Percentiles rank a stretch among this genome's conserved stretches.
phyloP scores from a whole-genome alignment of 1,140 invertebrate genomes.

The Harlomillsia oculata region DNA sequence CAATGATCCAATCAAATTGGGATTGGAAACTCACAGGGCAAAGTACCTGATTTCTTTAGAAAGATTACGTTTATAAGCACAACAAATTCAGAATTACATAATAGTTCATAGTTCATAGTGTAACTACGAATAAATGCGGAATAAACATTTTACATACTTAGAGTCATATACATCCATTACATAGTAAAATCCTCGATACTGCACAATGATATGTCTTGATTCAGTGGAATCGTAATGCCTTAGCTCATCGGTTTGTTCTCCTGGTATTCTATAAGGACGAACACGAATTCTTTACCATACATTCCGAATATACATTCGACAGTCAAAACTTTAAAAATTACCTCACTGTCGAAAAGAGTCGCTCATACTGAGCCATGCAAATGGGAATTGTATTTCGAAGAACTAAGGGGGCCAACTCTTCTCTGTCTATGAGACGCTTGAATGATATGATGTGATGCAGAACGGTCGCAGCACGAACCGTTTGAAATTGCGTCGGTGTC shows the following conservation, averaged over 20 bases:
- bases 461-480: slow-evolving; percentile 42
- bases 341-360: slow-evolving; percentile 40
- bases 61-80: too few species aligned
- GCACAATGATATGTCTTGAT: slow-evolving; percentile 42
- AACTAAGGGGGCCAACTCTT: slow-evolving; percentile 43
- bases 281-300: too few species aligned
- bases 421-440: slow-evolving; percentile 43
- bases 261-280: slow-evolving; percentile 41
- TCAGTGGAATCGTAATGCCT: slow-evolving; percentile 40
- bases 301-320: too few species aligned
- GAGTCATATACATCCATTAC: slow-evolving; percentile 43
- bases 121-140: too few species aligned
- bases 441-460: slow-evolving; percentile 42
- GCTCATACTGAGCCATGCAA: slow-evolving; percentile 43
- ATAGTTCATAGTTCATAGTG: too few species aligned
- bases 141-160: too few species aligned
- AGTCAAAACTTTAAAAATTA: too few species aligned
- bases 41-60: slow-evolving; percentile 42
- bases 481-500: slow-evolving; percentile 40
- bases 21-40: slow-evolving; percentile 40
- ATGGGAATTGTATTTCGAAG: slow-evolving; percentile 44
- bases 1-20: slow-evolving; percentile 44
- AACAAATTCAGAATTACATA: too few species aligned
- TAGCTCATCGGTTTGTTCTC: slow-evolving; percentile 43
- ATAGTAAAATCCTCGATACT: slow-evolving; percentile 39